A percentile compares a stretch with the other conserved stretches of the same genome.
Conservation (phyloP, 2,113 vertebrate species). For the Poecilia latipinna region DNA sequence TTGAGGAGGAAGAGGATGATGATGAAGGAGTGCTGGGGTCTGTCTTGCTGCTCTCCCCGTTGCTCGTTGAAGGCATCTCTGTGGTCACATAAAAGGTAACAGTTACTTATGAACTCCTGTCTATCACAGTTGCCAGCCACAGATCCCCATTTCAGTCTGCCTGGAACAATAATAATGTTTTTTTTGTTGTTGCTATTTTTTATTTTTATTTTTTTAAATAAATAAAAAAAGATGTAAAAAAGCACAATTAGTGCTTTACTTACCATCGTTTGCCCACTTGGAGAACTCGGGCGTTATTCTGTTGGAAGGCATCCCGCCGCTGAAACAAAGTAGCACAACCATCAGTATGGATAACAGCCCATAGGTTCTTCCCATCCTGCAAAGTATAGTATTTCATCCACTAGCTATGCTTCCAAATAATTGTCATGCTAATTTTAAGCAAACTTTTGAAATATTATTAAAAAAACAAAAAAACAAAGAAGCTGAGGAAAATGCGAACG, state of each 20-base stretch:
- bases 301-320: constrained; percentile 95
- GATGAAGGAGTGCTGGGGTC: constrained; percentile 82
- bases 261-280: constrained; percentile 97
- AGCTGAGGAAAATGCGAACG: no score
- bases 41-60: constrained; percentile 94
- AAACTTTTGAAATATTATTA: no score
- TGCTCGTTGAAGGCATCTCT: constrained; percentile 99
- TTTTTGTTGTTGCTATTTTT: no score
- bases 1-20: constrained; percentile 66
- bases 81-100: constrained; percentile 15
- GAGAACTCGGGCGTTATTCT: constrained; percentile 98
- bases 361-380: no score
- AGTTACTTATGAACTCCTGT: background rate
- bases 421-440: no score
- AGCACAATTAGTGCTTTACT: constrained; percentile 58
- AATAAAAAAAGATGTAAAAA: no score
- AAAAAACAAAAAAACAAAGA: no score
- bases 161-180: no score
- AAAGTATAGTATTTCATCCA: no score
- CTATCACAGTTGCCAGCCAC: background rate
- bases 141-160: no score
- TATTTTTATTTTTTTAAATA: no score
- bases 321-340: constrained; percentile 60
- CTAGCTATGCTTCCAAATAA: no score
- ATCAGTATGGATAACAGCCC: background rate